A percentile compares a stretch with the other conserved stretches of the same genome.
These are phyloP conservation scores for Eclectus roratus DNA, from an alignment of 2,113 vertebrate species.

Conservation along the genomic window DNA sequence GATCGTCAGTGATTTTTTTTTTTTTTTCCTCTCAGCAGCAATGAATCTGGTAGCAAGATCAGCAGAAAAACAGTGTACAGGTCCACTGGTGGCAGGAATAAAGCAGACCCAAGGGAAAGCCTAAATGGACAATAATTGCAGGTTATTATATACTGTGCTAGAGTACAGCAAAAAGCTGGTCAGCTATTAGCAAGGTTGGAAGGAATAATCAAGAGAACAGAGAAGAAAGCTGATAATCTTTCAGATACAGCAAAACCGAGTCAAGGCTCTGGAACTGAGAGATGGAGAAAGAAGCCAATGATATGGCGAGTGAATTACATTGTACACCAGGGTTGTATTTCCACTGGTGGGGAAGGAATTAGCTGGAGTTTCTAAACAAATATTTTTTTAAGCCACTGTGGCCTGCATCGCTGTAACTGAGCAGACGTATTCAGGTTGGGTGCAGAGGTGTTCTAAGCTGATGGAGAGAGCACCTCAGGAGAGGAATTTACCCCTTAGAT, in stretches of 20 bases:
- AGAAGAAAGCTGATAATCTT: constrained; percentile 44
- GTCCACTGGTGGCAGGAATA: constrained; percentile 51
- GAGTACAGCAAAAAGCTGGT: constrained; percentile 71
- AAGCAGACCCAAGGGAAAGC: constrained; percentile 75
- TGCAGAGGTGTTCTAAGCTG: background rate
- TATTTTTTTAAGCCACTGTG: background rate
- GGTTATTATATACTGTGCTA: constrained; percentile 77
- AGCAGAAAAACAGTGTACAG: constrained; percentile 53
- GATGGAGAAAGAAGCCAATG: background rate
- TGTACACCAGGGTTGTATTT: background rate
- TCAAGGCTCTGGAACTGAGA: background rate
- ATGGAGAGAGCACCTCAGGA: background rate
- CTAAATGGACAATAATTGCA: constrained; percentile 83
- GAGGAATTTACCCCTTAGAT: background rate
- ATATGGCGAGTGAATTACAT: background rate
- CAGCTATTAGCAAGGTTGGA: constrained; percentile 73
- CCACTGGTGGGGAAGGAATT: background rate
- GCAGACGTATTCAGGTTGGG: accelerated
- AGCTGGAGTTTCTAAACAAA: background rate
- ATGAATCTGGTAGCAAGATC: constrained; percentile 74
- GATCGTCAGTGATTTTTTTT: background rate
- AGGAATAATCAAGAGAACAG: constrained; percentile 69
- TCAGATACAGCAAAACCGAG: background rate
- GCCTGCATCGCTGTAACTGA: background rate
- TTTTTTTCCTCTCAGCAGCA: constrained; percentile 38